phyloP scores from a whole-genome alignment of 2,797 vertebrate genomes.

The Salmo trutta region DNA sequence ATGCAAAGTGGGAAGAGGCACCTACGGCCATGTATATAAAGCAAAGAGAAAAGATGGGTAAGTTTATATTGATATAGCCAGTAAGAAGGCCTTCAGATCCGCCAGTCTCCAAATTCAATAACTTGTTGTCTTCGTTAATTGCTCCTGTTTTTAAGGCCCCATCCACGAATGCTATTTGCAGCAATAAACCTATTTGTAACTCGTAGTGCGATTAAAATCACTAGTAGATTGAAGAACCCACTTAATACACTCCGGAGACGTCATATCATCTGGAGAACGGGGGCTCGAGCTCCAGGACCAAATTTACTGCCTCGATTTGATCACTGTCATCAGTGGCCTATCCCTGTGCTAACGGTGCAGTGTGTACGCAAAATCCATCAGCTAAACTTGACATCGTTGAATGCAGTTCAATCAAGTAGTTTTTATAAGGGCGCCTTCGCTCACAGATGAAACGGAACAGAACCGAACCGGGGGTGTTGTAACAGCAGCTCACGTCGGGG shows the following conservation, averaged over 20 bases:
- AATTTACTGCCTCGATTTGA: not conserved
- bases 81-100: slow-evolving; percentile 63
- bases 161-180: not conserved
- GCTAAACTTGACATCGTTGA: not conserved
- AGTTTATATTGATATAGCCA: slow-evolving; percentile 69
- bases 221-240: not conserved
- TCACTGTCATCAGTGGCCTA: not conserved
- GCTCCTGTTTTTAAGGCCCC: not conserved
- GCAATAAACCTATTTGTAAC: not conserved
- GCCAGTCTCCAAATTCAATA: slow-evolving; percentile 12
- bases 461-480: not conserved
- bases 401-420: not conserved
- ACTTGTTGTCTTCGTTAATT: not conserved
- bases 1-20: slow-evolving; percentile 98
- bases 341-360: not conserved
- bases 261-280: not conserved
- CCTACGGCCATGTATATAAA: slow-evolving; percentile 99
- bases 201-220: not conserved
- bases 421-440: not conserved
- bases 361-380: not conserved
- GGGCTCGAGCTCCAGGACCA: not conserved
- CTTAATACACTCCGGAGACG: not conserved
- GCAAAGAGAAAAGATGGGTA: slow-evolving; percentile 99
- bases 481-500: not conserved
- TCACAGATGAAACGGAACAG: not conserved